Evolutionary conservation across 2,113 vertebrate genomes (phyloP).

Genomic region (Melierax canorus): DNA sequence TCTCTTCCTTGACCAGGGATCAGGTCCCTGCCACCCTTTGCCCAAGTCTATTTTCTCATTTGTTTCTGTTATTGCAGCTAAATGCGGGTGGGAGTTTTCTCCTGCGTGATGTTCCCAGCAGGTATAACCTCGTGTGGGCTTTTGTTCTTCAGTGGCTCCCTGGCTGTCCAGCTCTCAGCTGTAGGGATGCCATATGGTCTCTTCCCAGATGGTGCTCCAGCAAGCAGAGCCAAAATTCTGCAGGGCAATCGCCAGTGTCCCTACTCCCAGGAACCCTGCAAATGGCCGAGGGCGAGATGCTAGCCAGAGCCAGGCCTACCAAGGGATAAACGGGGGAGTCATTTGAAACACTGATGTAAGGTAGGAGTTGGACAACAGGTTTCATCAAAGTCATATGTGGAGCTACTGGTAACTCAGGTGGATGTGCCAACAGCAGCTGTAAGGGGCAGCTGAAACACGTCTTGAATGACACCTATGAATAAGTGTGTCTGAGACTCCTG

Average conservation of each 20-base stretch:
- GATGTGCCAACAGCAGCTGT: rapidly evolving
- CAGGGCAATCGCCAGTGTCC: neutral
- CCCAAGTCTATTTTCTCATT: neutral
- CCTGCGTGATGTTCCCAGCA: neutral
- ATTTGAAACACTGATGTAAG: neutral
- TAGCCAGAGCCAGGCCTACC: neutral
- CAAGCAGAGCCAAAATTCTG: neutral
- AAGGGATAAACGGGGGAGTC: neutral
- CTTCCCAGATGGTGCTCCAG: neutral
- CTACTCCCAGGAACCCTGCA: neutral
- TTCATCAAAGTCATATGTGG: neutral
- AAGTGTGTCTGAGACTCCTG: neutral
- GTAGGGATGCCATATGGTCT: neutral
- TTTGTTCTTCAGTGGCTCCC: neutral
- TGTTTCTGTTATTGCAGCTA: neutral
- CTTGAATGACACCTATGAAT: neutral
- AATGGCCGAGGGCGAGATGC: neutral
- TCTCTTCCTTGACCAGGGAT: neutral
- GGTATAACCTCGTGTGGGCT: neutral
- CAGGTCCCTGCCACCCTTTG: neutral
- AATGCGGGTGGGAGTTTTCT: neutral
- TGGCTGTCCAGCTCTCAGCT: neutral
- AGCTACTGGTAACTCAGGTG: neutral
- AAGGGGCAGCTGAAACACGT: neutral
- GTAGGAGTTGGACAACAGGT: neutral